Base-by-base conservation (phyloP, 2,113 vertebrate genomes). In the Leptocoma aspasia region DNA sequence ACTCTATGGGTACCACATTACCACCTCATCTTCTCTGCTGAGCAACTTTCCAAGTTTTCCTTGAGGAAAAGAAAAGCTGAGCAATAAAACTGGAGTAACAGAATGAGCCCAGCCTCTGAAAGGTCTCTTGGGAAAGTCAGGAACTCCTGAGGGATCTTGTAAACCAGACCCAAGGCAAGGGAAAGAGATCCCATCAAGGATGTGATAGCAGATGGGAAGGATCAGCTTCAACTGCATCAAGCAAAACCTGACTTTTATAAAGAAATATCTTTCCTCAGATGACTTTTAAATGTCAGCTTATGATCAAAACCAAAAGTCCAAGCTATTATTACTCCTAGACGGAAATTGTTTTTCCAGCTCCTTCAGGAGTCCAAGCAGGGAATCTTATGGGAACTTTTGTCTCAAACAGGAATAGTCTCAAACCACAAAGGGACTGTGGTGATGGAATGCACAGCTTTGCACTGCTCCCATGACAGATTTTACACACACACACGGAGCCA, bases 291-390 rank as follows among this genome's bases (percentile, higher is more conserved):
- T 90, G 90, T 90, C 88, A 82, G 41, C 54, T 59, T 41, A 30
- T 73, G 94, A 94, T 77, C 88, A 94, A 95, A 95, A 57, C 75
- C 94, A 77, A 94, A 85, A 93, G 49, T n/a, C 45, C 23, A 7
- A 44, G 90, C 79, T 96, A 90, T 96, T 96, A 93, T 96, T 95
- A 88, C 75, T 88, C 53, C 82, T 65, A 82, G 66, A 47, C 27
- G 41, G 94, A 97, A 94, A 96, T 93, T 0, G 42, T 50, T 96
- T 97, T 93, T 77, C 92, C 96, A 97, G 94, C 76, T 92, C 81
- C 88, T 93, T 80, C 95, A 97, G 95, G 71, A 95, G 82, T 68
- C 77, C 65, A 56, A 47, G 71, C 75, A 66, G 52, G n/a, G 59
- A 94, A 86, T 80, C 66, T 68, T n/a, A 76, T 73, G 87, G 75